These are phyloP conservation scores for Drosophila putrida DNA, from an alignment of 2,888 invertebrate species.

Conservation along the genomic window DNA sequence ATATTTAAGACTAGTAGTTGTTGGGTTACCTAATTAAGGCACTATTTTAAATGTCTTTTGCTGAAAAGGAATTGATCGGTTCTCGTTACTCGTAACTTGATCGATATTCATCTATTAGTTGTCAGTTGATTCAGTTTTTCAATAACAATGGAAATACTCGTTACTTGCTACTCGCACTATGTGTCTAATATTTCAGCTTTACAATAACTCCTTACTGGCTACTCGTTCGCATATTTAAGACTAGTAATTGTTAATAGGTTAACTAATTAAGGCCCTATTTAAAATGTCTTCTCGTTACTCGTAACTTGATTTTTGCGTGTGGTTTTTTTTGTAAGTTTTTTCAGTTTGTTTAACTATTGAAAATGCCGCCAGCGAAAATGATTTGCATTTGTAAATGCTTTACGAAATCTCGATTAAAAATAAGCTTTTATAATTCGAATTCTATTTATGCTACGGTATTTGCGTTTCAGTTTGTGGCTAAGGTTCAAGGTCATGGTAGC, in stretches of 20 bases:
- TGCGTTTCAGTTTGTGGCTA: slow-evolving; percentile 10
- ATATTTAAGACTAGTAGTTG: not conserved
- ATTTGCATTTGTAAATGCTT: slow-evolving; percentile 56
- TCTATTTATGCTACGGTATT: slow-evolving; percentile 43
- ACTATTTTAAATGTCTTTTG: too few relatives aligned
- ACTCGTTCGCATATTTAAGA: not conserved
- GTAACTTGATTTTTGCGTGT: not conserved
- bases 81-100: not conserved
- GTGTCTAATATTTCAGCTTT: too few relatives aligned
- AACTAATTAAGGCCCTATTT: slow-evolving; percentile 6
- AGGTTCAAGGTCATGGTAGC: slow-evolving; percentile 44
- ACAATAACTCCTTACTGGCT: not conserved
- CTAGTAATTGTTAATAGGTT: not conserved
- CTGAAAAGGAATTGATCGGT: too few relatives aligned
- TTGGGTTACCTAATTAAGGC: slow-evolving; percentile 15
- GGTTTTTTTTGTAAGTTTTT: not conserved
- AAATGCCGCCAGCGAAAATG: slow-evolving; percentile 55
- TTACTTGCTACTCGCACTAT: not conserved
- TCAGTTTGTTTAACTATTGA: slow-evolving; percentile 4
- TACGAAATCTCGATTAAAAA: slow-evolving; percentile 37
- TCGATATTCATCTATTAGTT: not conserved
- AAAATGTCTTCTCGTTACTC: not conserved
- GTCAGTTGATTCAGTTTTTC: not conserved
- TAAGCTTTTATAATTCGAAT: slow-evolving; percentile 54
- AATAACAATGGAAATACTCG: slow-evolving; percentile 14